Evolutionary conservation across 2,797 vertebrate species (phyloP).

Genomic region (Semaprochilodus insignis): DNA sequence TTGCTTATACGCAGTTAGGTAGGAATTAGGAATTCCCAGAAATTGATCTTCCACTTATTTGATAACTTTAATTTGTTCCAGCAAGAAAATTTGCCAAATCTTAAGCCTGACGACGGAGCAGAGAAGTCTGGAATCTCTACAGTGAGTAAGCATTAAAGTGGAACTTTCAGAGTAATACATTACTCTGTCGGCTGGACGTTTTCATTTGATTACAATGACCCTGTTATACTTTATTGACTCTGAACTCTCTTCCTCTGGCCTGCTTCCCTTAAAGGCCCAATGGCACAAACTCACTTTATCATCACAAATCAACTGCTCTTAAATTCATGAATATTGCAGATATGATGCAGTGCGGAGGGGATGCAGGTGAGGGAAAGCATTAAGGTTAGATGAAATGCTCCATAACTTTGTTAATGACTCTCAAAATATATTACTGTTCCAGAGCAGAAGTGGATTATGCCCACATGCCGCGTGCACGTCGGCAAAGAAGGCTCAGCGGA

Average conservation of each 20-base stretch:
- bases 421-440: background rate
- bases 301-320: slow-evolving; percentile 50
- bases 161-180: slow-evolving; percentile 43
- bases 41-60: background rate
- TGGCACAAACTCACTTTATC: slow-evolving; percentile 52
- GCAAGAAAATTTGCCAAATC: background rate
- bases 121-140: slow-evolving; percentile 10
- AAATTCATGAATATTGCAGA: slow-evolving; percentile 40
- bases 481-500: background rate
- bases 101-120: background rate
- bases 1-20: no score
- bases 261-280: slow-evolving; percentile 33
- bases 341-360: slow-evolving; percentile 15
- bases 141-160: slow-evolving; percentile 1
- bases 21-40: no score
- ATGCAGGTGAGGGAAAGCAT: slow-evolving; percentile 35
- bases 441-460: slow-evolving; percentile 13
- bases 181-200: slow-evolving; percentile 50
- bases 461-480: slow-evolving; percentile 19
- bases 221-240: slow-evolving; percentile 41
- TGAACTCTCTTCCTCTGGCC: slow-evolving; percentile 32
- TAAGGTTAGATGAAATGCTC: slow-evolving; percentile 34
- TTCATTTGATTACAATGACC: slow-evolving; percentile 49
- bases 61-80: background rate
- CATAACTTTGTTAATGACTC: background rate